These are phyloP conservation scores for Haplotaxodon microlepis DNA, from an alignment of 2,113 vertebrate genomes.

Conservation along the genomic window DNA sequence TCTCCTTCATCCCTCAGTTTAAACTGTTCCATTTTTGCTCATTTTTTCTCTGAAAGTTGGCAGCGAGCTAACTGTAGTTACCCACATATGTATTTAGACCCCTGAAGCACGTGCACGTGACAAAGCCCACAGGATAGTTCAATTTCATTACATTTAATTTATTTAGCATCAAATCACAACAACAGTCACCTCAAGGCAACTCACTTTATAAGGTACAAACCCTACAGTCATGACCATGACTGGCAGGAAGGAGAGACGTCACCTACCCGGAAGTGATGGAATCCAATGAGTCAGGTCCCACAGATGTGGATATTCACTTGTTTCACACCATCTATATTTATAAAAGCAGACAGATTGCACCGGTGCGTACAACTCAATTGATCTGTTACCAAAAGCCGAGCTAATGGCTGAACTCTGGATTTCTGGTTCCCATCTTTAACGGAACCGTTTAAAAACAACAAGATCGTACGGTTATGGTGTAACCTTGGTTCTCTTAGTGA, in stretches of 20 bases:
- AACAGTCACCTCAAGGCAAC: background rate
- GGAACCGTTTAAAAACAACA: background rate
- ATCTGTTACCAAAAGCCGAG: background rate
- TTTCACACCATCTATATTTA: background rate
- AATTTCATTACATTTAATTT: background rate
- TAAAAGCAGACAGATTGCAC: background rate
- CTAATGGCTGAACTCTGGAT: background rate
- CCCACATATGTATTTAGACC: background rate
- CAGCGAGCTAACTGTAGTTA: background rate
- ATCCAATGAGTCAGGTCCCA: background rate
- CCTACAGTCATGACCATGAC: background rate
- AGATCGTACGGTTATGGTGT: background rate
- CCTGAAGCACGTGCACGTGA: background rate
- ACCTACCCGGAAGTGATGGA: background rate
- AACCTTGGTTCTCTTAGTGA: background rate
- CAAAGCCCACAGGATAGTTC: background rate
- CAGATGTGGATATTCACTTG: background rate
- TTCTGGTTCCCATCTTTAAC: background rate
- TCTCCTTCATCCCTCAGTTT: background rate
- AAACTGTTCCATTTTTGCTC: background rate
- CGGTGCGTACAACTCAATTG: accelerated
- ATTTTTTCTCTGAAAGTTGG: background rate
- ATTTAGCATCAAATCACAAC: background rate
- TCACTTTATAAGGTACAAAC: background rate
- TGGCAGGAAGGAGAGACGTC: background rate